Base-by-base conservation (phyloP, 2,797 vertebrate species). In the Coracias cyanogaster region DNA sequence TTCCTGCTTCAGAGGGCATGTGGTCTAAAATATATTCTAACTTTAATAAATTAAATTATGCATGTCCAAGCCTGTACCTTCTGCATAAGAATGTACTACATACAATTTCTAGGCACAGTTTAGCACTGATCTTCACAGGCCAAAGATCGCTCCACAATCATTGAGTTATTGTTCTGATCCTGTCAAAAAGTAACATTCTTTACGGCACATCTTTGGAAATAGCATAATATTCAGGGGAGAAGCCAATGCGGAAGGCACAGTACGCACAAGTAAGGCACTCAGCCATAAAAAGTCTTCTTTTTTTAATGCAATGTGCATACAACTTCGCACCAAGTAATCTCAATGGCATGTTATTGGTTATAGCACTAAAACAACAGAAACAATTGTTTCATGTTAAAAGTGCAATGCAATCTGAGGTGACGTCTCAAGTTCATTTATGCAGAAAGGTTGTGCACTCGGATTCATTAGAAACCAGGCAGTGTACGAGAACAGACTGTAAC, bases 1-100 rank as follows among this genome's bases (percentile, higher is more conserved):
- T 96, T 97, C 95, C 94, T 96, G 96, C 91, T 96, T 90, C 4
- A 18, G 84, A 96, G 86, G 78, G 49, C 90, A 93, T 74, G 79
- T 86, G 71, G 83, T 73, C 85, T 94, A 77, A 94, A 93, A 90
- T 77, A 93, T 86, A 94, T 96, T 94, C 94, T 85, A 91, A 90
- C 69, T 93, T 94, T 61, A 94, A 92, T 89, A 95, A 94, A 97
- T 90, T 70, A 90, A 88, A 95, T 94, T 86, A 94, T 51, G 28
- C 39, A 80, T 12, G 39, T 78, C 84, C 74, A 57, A 93, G 52
- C 35, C 61, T 65, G 58, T 64, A 71, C 24, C 8, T 61, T 70
- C 64, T 71, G 74, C 74, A 73, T 51, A 77, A 89, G 79, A 90
- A 92, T 65, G 65, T 51, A 69, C 46, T 79, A 48, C 35, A 49